Percentiles rank a stretch among this genome's conserved stretches.
Evolutionary conservation across 2,888 invertebrate genomes (phyloP).

Genomic region (Anoplius nigerrimus): DNA sequence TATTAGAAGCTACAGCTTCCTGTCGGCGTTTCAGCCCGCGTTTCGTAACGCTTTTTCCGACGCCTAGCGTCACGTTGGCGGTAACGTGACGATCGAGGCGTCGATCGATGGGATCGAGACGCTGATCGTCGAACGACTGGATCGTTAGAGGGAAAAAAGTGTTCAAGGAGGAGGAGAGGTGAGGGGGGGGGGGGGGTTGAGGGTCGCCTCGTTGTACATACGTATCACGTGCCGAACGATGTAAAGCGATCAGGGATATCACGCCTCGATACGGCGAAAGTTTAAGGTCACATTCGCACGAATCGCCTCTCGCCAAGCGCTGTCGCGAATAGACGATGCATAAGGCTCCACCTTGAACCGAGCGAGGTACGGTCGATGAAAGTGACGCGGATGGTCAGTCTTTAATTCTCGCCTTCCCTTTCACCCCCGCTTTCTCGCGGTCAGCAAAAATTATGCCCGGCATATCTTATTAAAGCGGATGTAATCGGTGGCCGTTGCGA

Average conservation of each 20-base stretch:
- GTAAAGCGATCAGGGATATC: conserved; percentile 26
- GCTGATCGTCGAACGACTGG: no score
- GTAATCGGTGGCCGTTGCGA: no score
- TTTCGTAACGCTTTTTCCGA: no score
- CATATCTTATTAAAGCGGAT: no score
- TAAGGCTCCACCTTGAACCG: conserved; percentile 47
- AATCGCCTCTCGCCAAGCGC: conserved; percentile 46
- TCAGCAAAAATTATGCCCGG: no score
- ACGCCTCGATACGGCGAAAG: conserved; percentile 45
- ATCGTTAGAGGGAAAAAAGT: not conserved
- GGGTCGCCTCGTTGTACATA: conserved; percentile 1
- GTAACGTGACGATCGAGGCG: no score
- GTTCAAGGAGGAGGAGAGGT: not conserved
- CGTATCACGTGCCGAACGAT: conserved; percentile 36
- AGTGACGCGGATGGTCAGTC: conserved; percentile 41
- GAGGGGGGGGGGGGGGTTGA: not conserved
- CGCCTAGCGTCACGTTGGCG: no score
- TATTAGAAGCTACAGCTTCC: no score
- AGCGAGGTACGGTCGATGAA: conserved; percentile 48
- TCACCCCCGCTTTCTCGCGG: no score
- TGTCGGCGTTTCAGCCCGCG: no score
- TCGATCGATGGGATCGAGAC: no score
- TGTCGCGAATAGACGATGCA: conserved; percentile 33
- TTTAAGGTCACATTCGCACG: conserved; percentile 54
- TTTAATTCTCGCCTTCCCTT: no score